These are phyloP conservation scores for Leptoteleia sp. DNA, from an alignment of 1,140 invertebrate genomes.

Conservation along the genomic window DNA sequence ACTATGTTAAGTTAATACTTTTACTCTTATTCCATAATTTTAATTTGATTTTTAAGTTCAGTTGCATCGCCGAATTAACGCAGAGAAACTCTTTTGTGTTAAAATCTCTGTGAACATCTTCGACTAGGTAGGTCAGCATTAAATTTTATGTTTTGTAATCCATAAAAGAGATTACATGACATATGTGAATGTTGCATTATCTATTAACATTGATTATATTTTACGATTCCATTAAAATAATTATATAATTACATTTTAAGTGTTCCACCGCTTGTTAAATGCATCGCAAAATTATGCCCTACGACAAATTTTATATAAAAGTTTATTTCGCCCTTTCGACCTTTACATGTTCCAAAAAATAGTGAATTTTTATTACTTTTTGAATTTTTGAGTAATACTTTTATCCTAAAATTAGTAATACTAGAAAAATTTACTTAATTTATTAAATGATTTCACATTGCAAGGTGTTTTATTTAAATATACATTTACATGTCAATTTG, in stretches of 20 bases:
- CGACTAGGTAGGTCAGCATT: slow-evolving; percentile 14
- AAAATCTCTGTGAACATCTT: slow-evolving; percentile 17
- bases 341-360: no score
- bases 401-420: no score
- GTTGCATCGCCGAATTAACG: slow-evolving; percentile 10
- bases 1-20: background rate
- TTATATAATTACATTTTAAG: slow-evolving; percentile 15
- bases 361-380: no score
- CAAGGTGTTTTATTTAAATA: no score
- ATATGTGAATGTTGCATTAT: slow-evolving; percentile 14
- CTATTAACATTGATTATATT: slow-evolving; percentile 21
- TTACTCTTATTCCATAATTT: background rate
- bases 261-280: slow-evolving; percentile 4
- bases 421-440: no score
- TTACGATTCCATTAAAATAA: slow-evolving; percentile 20
- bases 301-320: no score
- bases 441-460: no score
- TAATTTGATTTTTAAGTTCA: slow-evolving; percentile 16
- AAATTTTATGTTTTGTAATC: slow-evolving; percentile 8
- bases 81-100: slow-evolving; percentile 10
- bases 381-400: no score
- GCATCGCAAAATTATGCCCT: background rate
- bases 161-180: no score
- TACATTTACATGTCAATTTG: no score
- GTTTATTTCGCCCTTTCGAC: no score